Evolutionary conservation across 2,797 vertebrate species (phyloP), one percentile per base, ranked within the genome.

Genomic region (Hemibagrus guttatus): DNA sequence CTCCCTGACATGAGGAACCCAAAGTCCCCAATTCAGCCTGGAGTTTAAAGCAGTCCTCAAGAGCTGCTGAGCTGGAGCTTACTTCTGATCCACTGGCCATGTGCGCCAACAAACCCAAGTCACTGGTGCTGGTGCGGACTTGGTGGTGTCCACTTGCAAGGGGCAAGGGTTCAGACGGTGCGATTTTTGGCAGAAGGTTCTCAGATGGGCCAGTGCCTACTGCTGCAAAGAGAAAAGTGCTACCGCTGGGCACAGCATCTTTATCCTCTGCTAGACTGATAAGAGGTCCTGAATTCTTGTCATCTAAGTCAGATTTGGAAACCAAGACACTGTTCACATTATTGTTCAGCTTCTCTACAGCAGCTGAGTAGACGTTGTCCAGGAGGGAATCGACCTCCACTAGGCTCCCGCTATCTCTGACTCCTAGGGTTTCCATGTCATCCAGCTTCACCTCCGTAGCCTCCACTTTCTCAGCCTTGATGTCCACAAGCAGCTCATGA

Each of bases 391-490:
- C 98, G 0, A 99, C 98, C 92, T 98, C 98, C 80, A 99, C 97
- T 59, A 99, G 95, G 2, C 97, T 95, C 85, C 97, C 97, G 6
- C 97, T 98, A 92, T 98, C 97, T 82, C 85, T 84, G 11, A 86
- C 58, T 12, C 83, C 96, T 13, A 98, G 90, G 0, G 96, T 97
- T 90, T 99, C 98, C 95, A 99, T 95, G 91, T 99, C 98, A 35
- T 99, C 98, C 90, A 99, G 94, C 91, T 99, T 99, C 83, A 99
- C 98, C 92, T 99, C 98, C 0, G 97, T 99, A 75, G 98, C 98
- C 93, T 99, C 98, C 54, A 99, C 98, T 90, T 99, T 99, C 92
- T 99, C 98, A 56, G 98, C 98, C 94, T 99, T 99, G 92, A 99
- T 99, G 91, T 99, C 98, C 87, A 99, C 98, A 89, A 99, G 94